A percentile compares a stretch with the other conserved stretches of the same genome.
phyloP scores from a whole-genome alignment of 2,797 vertebrate species.

The Phylloscopus collybita region DNA sequence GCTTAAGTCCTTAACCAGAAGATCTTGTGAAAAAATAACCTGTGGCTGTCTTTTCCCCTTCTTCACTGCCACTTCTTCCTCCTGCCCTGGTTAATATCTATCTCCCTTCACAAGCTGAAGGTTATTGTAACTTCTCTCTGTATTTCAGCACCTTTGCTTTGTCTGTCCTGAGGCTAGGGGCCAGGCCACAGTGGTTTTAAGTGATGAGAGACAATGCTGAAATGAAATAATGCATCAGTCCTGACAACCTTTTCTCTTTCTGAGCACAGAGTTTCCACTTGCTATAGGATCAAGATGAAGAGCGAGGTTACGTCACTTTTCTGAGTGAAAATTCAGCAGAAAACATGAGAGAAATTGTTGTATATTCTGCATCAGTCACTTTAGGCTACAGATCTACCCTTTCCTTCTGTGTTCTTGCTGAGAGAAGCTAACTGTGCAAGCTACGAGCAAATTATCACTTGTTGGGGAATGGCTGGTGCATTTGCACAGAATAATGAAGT shows the following conservation, averaged over 20 bases:
- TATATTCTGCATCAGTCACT: not conserved
- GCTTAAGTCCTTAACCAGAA: not conserved
- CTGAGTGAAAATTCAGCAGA: not conserved
- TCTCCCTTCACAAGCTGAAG: not conserved
- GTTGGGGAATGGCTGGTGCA: not conserved
- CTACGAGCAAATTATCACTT: not conserved
- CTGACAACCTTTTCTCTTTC: not conserved
- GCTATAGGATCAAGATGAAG: not conserved
- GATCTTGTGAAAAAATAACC: not conserved
- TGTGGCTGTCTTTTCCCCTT: not conserved
- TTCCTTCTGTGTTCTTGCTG: not conserved
- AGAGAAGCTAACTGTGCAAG: not conserved
- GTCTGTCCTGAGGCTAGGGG: not conserved
- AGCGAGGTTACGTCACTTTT: not conserved
- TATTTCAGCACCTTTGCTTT: not conserved
- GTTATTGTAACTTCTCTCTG: not conserved
- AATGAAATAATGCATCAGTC: not conserved
- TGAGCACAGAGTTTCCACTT: not conserved
- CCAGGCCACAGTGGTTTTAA: not conserved
- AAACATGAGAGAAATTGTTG: not conserved
- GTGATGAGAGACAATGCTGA: not conserved
- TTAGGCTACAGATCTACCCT: not conserved
- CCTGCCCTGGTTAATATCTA: not conserved
- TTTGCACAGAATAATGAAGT: not conserved
- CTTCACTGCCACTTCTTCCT: not conserved